Percentiles rank a stretch among this genome's conserved stretches.
phyloP scores from a whole-genome alignment of 2,888 invertebrate genomes.

The Erebia palarica region DNA sequence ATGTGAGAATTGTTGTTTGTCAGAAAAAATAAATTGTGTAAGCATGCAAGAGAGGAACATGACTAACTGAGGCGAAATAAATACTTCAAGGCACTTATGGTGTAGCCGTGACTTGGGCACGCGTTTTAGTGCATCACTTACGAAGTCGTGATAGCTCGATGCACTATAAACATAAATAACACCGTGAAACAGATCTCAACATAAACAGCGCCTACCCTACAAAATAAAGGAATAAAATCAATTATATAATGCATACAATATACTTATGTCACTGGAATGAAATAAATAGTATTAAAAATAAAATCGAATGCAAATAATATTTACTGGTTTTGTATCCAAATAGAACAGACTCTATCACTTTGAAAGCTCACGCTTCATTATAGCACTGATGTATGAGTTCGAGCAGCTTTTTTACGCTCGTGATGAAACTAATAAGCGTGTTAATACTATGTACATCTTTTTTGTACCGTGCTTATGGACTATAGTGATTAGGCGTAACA shows the following conservation, averaged over 20 bases:
- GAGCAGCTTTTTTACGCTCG: conserved; percentile 35
- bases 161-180: conserved; percentile 12
- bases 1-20: background rate
- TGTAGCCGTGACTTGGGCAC: conserved; percentile 9
- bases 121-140: conserved; percentile 21
- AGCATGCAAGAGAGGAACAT: conserved; percentile 1
- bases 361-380: conserved; percentile 26
- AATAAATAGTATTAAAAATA: conserved; percentile 6
- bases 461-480: background rate
- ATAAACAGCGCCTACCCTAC: background rate
- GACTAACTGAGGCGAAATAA: conserved; percentile 13
- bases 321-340: background rate
- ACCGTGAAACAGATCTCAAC: background rate
- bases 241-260: background rate
- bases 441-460: conserved; percentile 4
- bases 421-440: conserved; percentile 35
- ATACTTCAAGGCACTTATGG: conserved; percentile 14
- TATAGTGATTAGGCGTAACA: background rate
- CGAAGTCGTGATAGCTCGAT: conserved; percentile 14
- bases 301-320: background rate
- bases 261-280: background rate
- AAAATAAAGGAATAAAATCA: background rate
- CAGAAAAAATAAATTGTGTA: background rate
- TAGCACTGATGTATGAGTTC: conserved; percentile 23
- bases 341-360: conserved; percentile 27